phyloP scores from a whole-genome alignment of 2,797 vertebrate genomes.

The Carapus acus region DNA sequence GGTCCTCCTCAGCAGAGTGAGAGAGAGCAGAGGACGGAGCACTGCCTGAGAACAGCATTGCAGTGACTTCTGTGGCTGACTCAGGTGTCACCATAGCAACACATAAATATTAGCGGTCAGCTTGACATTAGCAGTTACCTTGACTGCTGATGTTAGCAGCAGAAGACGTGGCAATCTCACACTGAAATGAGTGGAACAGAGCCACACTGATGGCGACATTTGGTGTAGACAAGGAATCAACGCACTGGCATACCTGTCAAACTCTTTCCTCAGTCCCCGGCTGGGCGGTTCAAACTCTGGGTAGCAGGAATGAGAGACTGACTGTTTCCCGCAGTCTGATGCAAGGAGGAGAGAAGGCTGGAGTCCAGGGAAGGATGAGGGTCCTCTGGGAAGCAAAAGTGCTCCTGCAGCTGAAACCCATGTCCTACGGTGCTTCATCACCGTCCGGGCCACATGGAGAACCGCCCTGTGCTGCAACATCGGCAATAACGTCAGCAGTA shows the following conservation, averaged over 20 bases:
- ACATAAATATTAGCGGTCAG: no score
- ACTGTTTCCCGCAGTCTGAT: slow-evolving; percentile 20
- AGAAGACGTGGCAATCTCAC: no score
- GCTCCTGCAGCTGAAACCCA: slow-evolving; percentile 22
- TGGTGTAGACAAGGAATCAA: no score
- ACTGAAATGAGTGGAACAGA: no score
- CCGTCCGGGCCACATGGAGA: slow-evolving; percentile 33
- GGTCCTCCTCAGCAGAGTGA: slow-evolving; percentile 12
- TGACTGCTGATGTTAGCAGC: no score
- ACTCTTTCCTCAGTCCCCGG: no score
- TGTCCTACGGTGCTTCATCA: slow-evolving; percentile 50
- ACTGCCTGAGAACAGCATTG: slow-evolving; percentile 8
- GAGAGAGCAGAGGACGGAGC: slow-evolving; percentile 6
- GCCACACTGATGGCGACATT: no score
- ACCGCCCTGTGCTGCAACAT: slow-evolving; percentile 38
- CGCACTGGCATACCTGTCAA: no score
- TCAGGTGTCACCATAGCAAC: slow-evolving; percentile 21
- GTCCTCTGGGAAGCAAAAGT: slow-evolving; percentile 2
- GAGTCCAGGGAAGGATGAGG: slow-evolving; percentile 12
- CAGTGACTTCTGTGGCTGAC: neutral
- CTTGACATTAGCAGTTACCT: no score
- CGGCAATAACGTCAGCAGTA: slow-evolving; percentile 30
- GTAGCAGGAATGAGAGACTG: slow-evolving; percentile 3
- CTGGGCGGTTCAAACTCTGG: no score
- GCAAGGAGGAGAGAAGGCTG: slow-evolving; percentile 10